Evolutionary conservation across 1,140 invertebrate species (phyloP).

Genomic region (Brachystomella parvula): DNA sequence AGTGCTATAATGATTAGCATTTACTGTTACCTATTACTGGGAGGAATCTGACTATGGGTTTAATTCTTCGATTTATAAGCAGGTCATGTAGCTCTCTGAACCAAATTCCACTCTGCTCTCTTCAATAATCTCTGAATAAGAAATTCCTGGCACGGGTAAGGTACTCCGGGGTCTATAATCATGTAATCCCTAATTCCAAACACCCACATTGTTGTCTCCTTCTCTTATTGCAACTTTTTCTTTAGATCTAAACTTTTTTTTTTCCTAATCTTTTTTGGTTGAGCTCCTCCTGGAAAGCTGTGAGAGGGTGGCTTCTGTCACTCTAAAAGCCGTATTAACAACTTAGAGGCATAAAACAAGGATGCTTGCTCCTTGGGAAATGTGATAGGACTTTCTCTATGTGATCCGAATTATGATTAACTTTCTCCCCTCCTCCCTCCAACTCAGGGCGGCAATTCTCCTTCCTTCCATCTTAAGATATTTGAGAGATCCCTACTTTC

Average conservation of each 20-base stretch:
- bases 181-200: background rate
- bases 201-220: background rate
- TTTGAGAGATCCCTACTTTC: no score
- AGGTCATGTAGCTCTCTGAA: no score
- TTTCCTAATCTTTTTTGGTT: background rate
- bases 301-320: background rate
- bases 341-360: background rate
- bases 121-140: no score
- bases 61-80: no score
- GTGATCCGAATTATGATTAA: constrained; percentile 37
- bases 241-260: background rate
- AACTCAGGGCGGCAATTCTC: background rate
- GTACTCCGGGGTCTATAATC: no score
- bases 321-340: background rate
- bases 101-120: no score
- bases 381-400: constrained; percentile 27
- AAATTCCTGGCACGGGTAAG: no score
- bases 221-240: background rate
- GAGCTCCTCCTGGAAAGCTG: background rate
- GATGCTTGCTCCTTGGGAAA: constrained; percentile 13
- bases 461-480: no score
- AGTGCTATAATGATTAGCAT: no score
- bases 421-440: constrained; percentile 18
- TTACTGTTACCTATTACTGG: no score
- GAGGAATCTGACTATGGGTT: no score